Evolutionary conservation across 1,140 invertebrate genomes (phyloP).

Genomic region (Orchesella cincta): DNA sequence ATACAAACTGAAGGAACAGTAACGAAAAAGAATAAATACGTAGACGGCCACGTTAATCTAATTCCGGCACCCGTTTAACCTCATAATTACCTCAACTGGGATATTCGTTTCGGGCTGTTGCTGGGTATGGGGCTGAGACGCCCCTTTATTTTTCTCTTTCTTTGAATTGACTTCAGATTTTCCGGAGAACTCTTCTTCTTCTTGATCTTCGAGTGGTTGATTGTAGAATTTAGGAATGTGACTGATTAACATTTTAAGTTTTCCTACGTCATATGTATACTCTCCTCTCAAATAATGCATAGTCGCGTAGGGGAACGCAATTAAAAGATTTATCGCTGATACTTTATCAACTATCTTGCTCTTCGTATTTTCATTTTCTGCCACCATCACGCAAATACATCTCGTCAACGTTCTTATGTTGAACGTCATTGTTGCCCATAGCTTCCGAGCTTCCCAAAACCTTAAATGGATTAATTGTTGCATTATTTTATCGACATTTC

Average conservation of each 20-base stretch:
- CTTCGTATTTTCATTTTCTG: constrained; percentile 32
- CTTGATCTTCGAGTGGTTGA: constrained; percentile 37
- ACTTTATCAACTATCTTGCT: constrained; percentile 47
- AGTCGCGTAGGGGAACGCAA: constrained; percentile 47
- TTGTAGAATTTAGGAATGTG: constrained; percentile 45
- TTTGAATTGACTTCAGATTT: not conserved
- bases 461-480: constrained; percentile 19
- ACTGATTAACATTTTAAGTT: constrained; percentile 39
- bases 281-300: constrained; percentile 48
- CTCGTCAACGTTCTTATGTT: constrained; percentile 46
- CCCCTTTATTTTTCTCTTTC: not conserved
- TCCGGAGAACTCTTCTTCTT: constrained; percentile 2
- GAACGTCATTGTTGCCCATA: constrained; percentile 49
- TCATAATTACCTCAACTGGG: constrained; percentile 42
- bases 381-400: constrained; percentile 43
- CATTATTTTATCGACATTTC: not conserved
- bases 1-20: too few species aligned
- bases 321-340: constrained; percentile 46
- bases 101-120: constrained; percentile 47
- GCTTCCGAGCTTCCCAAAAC: constrained; percentile 47
- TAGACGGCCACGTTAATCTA: too few species aligned
- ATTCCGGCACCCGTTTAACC: too few species aligned
- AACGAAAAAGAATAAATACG: too few species aligned
- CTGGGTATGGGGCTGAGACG: constrained; percentile 11
- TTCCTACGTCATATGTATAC: constrained; percentile 48